Base-by-base conservation (phyloP, 2,888 invertebrate species). In the Agrochola litura region DNA sequence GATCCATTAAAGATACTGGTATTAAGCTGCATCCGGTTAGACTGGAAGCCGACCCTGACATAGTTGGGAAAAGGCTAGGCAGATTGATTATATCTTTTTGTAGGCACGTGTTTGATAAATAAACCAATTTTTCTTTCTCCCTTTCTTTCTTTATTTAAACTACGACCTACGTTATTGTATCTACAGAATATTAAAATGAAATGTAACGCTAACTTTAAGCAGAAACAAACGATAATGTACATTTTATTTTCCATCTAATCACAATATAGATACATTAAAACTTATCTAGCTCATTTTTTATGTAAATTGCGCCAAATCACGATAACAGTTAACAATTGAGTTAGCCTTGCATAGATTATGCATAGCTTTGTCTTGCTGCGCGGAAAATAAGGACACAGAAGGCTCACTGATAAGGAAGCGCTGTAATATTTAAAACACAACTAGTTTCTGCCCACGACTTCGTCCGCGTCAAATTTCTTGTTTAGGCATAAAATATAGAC, bases 301-400 rank as follows among this genome's bases (percentile, higher is more conserved):
- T 83, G 86, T 65, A 86, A 83, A 84, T 86, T 75, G 83, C 64
- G 56, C 63, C 37, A 73, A 86, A 84, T 84, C 84, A 84, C 84
- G 84, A 60, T 41, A 83, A 70, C 64, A 73, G 58, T 73, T 79
- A 86, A 86, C 64, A 79, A 83, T 83, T 79, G 83, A 70, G 72
- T 79, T 70, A 68, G 56, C 63, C 82, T 86, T 73, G 83, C 83
- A 81, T 82, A 77, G 64, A 76, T 74, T 85, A 73, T 73, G 61
- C 68, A 60, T 78, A 43, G 25, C 69, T 69, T 75, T 60, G 1
- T 16, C 25, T 72, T 52, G 70, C 5, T 43, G 16, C 16, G 2
- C 0, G 0, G 6, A 5, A 76, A 12, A 25, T 43, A 6, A n/a
- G 19, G 2, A 22, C 10, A 56, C 60, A 83, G 86, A 83, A 83